A percentile compares a stretch with the other conserved stretches of the same genome.
Conservation (phyloP, 1,140 invertebrate species). For the Grapholita molesta region DNA sequence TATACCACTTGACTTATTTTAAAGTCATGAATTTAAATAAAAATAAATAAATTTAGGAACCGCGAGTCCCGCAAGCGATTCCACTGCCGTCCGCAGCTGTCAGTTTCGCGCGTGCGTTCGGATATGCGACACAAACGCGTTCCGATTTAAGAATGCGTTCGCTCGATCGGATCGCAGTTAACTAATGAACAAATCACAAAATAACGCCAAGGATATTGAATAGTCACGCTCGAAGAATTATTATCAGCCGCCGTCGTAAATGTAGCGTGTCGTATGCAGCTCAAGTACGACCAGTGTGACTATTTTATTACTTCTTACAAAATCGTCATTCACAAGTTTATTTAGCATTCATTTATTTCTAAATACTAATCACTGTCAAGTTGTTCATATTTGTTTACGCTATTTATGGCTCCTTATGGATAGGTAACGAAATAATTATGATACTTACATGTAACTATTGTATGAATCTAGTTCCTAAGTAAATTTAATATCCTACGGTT, state of each 20-base stretch:
- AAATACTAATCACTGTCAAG: too few relatives aligned
- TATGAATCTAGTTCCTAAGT: too few relatives aligned
- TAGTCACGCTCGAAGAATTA: conserved; percentile 7
- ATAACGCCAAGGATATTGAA: conserved; percentile 23
- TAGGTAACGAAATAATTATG: too few relatives aligned
- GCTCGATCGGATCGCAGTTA: conserved; percentile 19
- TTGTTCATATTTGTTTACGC: too few relatives aligned
- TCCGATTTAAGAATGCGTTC: conserved; percentile 33
- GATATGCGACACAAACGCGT: conserved; percentile 29
- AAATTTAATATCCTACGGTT: too few relatives aligned
- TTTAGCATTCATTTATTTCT: too few relatives aligned
- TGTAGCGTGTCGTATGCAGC: conserved; percentile 5
- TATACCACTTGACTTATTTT: conserved; percentile 17
- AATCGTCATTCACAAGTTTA: neutral
- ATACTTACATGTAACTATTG: too few relatives aligned
- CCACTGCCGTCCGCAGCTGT: conserved; percentile 37
- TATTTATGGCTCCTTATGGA: too few relatives aligned
- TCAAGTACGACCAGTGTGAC: neutral
- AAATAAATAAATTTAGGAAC: conserved; percentile 26
- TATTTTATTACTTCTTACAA: conserved; percentile 17
- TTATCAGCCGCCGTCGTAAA: neutral
- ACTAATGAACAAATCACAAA: conserved; percentile 25
- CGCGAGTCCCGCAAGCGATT: conserved; percentile 21
- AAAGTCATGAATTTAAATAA: conserved; percentile 30
- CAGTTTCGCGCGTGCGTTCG: conserved; percentile 56